Base-by-base conservation (phyloP, 2,113 vertebrate species). In the Albula goreensis region DNA sequence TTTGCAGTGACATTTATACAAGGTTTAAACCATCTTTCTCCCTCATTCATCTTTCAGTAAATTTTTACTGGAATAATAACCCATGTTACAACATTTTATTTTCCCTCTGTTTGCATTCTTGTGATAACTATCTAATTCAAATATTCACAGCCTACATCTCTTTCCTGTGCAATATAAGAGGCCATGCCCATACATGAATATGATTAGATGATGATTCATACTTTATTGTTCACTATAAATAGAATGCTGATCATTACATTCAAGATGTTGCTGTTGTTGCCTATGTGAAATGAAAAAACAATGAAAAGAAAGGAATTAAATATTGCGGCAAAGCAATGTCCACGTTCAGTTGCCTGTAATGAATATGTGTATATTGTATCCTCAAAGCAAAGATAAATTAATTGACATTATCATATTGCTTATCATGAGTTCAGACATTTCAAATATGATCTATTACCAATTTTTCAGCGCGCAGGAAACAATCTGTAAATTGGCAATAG, bases 231-330 rank as follows among this genome's bases (percentile, higher is more conserved):
- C 31, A 41, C 31, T 60, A 60, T 60, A 60, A 56, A 56, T 56
- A 56, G 53, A 10, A 56, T 56, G 53, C 1, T 12, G 8, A 56
- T 56, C 12, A 12, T 12, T 10, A 3, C 53, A 56, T 41, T 41
- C 53, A 56, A 56, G 63, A 81, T 63, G 86, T 88, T 88, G 85
- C 82, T 22, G 17, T 49, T 70, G 17, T 9, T 49, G 25, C 10
- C 17, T 50, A 22, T 12, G 12, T 12, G 53, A 56, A 56, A 56
- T 56, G 53, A 6, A 56, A 56, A 56, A 56, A 19, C 17, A 22
- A 4, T 66, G 5, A 66, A 66, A 66, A 5, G 5, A 22, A 66
- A 66, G 7, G 15, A 66, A 66, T 19, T 66, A 22, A 66, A 66
- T 66, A 3, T 22, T 60, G 11, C 3, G 56, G 56, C 17, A 12